A percentile compares a stretch with the other conserved stretches of the same genome.
phyloP scores from a whole-genome alignment of 1,140 invertebrate species.

The Leptestheria dahalacensis region DNA sequence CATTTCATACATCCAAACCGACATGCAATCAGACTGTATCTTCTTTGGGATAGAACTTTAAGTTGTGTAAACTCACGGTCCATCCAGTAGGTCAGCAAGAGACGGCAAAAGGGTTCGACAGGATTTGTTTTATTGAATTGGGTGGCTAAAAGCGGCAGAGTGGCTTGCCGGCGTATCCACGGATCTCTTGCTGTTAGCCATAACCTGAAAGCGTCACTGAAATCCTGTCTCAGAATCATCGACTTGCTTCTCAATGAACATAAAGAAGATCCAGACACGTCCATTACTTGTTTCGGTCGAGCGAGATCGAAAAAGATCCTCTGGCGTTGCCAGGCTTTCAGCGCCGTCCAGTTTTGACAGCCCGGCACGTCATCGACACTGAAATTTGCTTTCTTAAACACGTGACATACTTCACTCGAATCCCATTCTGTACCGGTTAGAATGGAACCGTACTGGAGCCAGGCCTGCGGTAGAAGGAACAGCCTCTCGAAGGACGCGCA shows the following conservation, averaged over 20 bases:
- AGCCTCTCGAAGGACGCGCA: neutral
- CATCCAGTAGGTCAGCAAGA: slow-evolving; percentile 6
- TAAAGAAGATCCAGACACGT: too few species aligned
- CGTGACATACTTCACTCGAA: neutral
- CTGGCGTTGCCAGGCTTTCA: slow-evolving; percentile 1
- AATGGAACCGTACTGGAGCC: neutral
- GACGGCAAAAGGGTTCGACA: too few species aligned
- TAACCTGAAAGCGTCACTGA: neutral
- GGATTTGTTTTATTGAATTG: neutral
- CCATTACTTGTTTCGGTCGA: neutral
- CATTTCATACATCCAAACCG: neutral
- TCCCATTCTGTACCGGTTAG: neutral
- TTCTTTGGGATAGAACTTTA: neutral
- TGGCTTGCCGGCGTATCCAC: neutral
- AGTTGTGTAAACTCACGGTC: neutral
- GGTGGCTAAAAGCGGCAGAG: neutral
- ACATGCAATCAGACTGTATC: neutral
- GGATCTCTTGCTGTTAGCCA: neutral
- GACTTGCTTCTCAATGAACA: too few species aligned
- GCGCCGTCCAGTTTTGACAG: neutral
- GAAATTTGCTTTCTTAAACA: neutral
- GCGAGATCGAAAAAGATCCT: slow-evolving; percentile 6
- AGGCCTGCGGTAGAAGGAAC: neutral
- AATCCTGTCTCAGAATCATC: neutral
- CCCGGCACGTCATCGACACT: neutral